These are phyloP conservation scores for Andrena bucephala DNA, from an alignment of 2,888 invertebrate species.

Conservation along the genomic window DNA sequence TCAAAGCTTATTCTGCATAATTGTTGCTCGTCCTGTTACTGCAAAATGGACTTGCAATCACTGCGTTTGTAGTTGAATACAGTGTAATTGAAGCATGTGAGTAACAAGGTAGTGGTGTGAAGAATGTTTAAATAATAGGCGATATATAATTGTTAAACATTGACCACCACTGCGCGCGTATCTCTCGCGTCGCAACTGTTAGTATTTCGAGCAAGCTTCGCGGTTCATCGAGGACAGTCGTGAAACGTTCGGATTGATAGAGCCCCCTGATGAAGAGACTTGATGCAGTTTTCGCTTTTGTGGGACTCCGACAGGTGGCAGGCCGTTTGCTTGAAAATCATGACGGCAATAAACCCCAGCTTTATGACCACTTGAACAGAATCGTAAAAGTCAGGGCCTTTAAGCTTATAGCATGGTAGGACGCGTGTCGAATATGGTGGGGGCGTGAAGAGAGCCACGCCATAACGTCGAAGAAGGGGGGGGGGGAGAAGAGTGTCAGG, in stretches of 20 bases:
- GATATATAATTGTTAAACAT: too few species aligned
- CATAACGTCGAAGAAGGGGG: constrained; percentile 60
- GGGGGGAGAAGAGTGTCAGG: constrained; percentile 71
- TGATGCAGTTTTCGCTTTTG: constrained; percentile 78
- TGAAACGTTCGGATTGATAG: constrained; percentile 53
- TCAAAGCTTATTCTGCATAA: not conserved
- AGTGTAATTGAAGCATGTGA: too few species aligned
- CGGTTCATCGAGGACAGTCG: constrained; percentile 20
- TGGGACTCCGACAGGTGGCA: constrained; percentile 84
- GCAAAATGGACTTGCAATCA: not conserved
- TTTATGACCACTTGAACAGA: constrained; percentile 87
- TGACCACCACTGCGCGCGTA: too few species aligned
- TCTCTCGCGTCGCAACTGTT: not conserved
- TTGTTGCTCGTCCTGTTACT: not conserved
- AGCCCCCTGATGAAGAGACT: constrained; percentile 66
- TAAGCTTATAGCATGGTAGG: constrained; percentile 83
- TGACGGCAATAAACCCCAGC: constrained; percentile 86
- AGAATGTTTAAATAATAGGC: too few species aligned
- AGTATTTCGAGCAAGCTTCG: constrained; percentile 6
- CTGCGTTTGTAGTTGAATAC: too few species aligned
- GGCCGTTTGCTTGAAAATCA: constrained; percentile 85
- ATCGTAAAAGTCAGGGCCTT: constrained; percentile 87
- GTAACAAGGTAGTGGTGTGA: too few species aligned
- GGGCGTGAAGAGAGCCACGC: constrained; percentile 78
- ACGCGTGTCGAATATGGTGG: constrained; percentile 84